These are phyloP conservation scores for Heliornis fulica DNA, from an alignment of 2,113 vertebrate genomes.

Conservation along the genomic window DNA sequence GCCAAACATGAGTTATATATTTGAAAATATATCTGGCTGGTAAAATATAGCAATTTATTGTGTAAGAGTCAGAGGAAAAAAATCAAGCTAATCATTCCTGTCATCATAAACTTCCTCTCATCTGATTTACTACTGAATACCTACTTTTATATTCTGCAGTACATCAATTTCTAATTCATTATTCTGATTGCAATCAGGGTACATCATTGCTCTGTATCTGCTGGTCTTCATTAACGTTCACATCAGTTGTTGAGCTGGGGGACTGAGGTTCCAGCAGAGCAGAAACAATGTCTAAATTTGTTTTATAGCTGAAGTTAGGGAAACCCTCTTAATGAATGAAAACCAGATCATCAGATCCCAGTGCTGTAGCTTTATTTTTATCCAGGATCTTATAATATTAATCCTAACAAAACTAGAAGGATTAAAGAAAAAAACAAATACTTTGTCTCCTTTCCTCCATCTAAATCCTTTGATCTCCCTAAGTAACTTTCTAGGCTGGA, in stretches of 20 bases:
- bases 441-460: neutral
- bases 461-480: neutral
- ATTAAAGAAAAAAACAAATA: neutral
- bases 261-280: neutral
- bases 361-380: neutral
- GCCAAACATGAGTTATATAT: neutral
- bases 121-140: neutral
- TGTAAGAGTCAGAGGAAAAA: neutral
- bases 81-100: slow-evolving; percentile 16
- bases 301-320: neutral
- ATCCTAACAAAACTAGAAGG: neutral
- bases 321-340: neutral
- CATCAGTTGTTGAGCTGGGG: neutral
- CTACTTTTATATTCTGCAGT: slow-evolving; percentile 2
- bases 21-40: neutral
- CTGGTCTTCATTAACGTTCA: slow-evolving; percentile 16
- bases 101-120: neutral
- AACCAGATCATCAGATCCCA: neutral
- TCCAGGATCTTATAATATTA: neutral
- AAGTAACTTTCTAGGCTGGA: neutral
- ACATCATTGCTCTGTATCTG: neutral
- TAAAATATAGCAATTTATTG: neutral
- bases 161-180: slow-evolving; percentile 17
- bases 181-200: slow-evolving; percentile 63
- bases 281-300: neutral